Percentiles rank a stretch among this genome's conserved stretches.
Conservation (phyloP, 2,113 vertebrate genomes). For the Heterocephalus glaber region DNA sequence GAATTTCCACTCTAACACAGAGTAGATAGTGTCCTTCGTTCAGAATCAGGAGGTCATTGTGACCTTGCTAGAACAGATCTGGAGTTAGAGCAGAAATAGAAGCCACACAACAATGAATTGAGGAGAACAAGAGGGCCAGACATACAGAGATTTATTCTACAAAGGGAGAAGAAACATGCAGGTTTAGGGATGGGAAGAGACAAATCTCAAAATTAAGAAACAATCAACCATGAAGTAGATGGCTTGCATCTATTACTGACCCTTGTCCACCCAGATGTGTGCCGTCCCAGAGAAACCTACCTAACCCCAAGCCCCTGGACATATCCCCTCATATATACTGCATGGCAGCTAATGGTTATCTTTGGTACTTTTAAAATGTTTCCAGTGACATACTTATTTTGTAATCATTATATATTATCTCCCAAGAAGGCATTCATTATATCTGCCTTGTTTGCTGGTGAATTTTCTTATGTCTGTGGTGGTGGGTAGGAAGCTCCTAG, state of each 20-base stretch:
- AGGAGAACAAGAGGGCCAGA: neutral
- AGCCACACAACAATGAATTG: neutral
- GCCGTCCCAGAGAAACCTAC: neutral
- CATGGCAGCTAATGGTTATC: neutral
- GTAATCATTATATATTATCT: neutral
- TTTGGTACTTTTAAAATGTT: neutral
- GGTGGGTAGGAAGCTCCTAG: neutral
- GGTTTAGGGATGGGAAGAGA: neutral
- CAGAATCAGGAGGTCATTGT: neutral
- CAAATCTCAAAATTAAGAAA: neutral
- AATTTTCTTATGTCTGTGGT: neutral
- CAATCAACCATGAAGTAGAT: neutral
- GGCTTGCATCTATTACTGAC: neutral
- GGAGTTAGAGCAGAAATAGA: neutral
- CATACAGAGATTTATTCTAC: neutral
- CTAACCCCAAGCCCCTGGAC: neutral
- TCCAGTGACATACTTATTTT: neutral
- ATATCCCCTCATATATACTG: neutral
- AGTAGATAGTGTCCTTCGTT: neutral
- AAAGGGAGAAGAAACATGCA: neutral
- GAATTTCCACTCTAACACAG: slow-evolving; percentile 16
- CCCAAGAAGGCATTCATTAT: neutral
- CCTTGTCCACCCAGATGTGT: neutral
- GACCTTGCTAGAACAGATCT: neutral
- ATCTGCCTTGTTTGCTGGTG: neutral